Base-by-base conservation (phyloP, 2,797 vertebrate species). In the Characodon lateralis region DNA sequence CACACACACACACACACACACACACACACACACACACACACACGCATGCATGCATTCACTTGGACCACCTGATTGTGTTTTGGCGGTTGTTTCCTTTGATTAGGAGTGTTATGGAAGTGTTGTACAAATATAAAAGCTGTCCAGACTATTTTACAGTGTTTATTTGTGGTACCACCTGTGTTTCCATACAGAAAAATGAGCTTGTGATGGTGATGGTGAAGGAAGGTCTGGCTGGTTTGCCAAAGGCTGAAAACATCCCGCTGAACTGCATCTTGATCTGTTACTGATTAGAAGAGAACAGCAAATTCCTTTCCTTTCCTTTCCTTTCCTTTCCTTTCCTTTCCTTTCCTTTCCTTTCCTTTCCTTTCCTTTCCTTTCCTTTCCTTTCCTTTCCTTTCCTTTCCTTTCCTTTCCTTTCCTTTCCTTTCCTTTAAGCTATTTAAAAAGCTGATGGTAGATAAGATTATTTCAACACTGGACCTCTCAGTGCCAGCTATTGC, bases 371-470 rank as follows among this genome's bases (percentile, higher is more conserved):
- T 80, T 73, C 79, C 82, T 73, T 78, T 78, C 75, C 22, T 84
- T 87, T 72, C 58, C 72, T 86, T 85, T 83, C 69, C 76, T 79
- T 81, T 72, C 79, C 80, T 73, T 78, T 78, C 76, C 22, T 85
- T 86, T 72, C 66, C 74, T 86, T 86, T 83, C 70, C 77, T 80
- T 80, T 74, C 79, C 82, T 74, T 78, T 78, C 74, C 24, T 84
- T 87, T 71, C 69, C 73, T 85, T 86, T 84, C 69, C 76, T 80
- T 80, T 72, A 31, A 31, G 31, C 31, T 31, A 94, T 96, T 96
- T 96, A 96, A 95, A 96, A 95, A 90, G 93, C 93, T 94, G 95
- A 95, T 96, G 92, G 91, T 73, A 95, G 95, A 96, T 96, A 95
- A 96, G 95, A 96, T 96, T 93, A 92, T 90, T 91, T 82, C 86